Conservation (phyloP, 2,888 invertebrate species). For the Esperia sulphurella region DNA sequence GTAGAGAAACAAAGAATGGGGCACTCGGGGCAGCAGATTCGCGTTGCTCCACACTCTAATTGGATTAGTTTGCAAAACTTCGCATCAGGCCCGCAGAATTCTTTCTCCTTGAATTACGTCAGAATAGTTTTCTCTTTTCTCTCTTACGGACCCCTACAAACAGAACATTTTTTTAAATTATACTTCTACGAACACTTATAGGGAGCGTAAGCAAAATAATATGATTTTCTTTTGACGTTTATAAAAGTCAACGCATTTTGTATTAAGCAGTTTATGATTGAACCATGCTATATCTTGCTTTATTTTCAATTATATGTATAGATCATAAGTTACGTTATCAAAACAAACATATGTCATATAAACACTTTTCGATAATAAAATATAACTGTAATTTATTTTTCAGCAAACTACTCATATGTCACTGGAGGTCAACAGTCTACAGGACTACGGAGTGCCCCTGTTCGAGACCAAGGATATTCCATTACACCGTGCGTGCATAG, state of each 20-base stretch:
- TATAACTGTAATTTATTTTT: too few species aligned
- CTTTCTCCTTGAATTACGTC: constrained; percentile 42
- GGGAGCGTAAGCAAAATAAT: too few species aligned
- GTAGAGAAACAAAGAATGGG: neutral
- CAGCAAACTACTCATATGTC: too few species aligned
- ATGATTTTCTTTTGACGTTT: too few species aligned
- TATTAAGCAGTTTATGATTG: too few species aligned
- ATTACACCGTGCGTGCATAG: neutral
- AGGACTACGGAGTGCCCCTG: neutral
- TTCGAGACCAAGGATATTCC: neutral
- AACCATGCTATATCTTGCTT: too few species aligned
- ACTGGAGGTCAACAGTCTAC: too few species aligned
- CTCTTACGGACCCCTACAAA: neutral
- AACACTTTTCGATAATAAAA: too few species aligned
- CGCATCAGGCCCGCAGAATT: constrained; percentile 36
- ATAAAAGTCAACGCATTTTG: too few species aligned
- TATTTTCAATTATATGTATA: too few species aligned
- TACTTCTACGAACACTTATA: neutral
- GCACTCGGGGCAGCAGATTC: neutral
- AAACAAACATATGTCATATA: too few species aligned
- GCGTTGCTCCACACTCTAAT: constrained; percentile 33
- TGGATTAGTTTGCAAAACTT: constrained; percentile 67
- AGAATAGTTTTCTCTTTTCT: constrained; percentile 11
- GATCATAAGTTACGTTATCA: too few species aligned
- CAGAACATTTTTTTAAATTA: neutral